Base-by-base conservation (phyloP, 2,888 invertebrate species). In the Ethmia dodecea region DNA sequence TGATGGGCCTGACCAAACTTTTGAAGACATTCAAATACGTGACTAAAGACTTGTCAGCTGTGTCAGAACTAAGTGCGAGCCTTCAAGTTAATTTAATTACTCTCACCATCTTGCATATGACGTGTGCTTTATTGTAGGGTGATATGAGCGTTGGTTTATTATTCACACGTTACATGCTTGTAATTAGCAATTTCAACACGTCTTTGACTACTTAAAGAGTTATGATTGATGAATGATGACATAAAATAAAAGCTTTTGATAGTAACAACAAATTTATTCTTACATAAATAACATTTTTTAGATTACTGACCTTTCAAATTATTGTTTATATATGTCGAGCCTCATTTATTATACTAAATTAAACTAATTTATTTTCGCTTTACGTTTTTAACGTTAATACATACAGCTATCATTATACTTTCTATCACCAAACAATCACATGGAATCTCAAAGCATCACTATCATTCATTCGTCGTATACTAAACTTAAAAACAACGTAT, bases 221-320 rank as follows among this genome's bases (percentile, higher is more conserved):
- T n/a, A n/a, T n/a, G n/a, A n/a, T n/a, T n/a, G n/a, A n/a, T n/a
- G n/a, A n/a, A n/a, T n/a, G n/a, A n/a, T n/a, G n/a, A n/a, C n/a
- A 26, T 11, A 28, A 8, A 13, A 28, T 28, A 15, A 14, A 28
- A 9, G 2, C 8, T 6, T 8, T 29, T 41, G 29, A 31, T 44
- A 43, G n/a, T n/a, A 50, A 54, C 54, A 61, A 62, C 51, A 46
- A 40, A 37, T 58, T 55, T 53, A 59, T 49, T 58, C 11, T 11
- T 11, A 26, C 11, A 55, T 55, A 60, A 58, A 61, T 61, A 59
- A 61, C 53, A 59, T 41, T 27, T 29, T 28, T 13, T 32, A 37
- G 57, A 60, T 64, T 69, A 69, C 65, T 71, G 67, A 71, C 65
- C 69, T 10, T 26, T 26, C 18, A 12, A 12, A 11, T 26, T 11